Conservation (phyloP, 1,140 invertebrate species). For the Chelonus insularis region DNA sequence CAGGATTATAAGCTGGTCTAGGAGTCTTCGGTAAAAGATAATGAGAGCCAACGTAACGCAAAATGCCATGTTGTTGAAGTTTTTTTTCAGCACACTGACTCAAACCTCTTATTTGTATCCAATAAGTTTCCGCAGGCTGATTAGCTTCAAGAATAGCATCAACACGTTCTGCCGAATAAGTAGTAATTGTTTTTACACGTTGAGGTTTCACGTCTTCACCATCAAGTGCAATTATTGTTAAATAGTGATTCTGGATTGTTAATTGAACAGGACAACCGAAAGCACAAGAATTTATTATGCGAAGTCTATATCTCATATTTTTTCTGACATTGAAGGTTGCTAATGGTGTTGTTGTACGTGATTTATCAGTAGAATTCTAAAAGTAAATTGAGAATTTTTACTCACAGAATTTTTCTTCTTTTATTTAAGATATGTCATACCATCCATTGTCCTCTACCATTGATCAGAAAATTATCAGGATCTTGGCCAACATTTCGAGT, state of each 20-base stretch:
- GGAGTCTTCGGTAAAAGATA: background rate
- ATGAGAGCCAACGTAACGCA: constrained; percentile 47
- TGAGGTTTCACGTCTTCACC: constrained; percentile 37
- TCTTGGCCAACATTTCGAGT: constrained; percentile 59
- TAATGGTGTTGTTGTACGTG: constrained; percentile 29
- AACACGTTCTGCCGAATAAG: constrained; percentile 56
- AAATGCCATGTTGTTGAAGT: constrained; percentile 56
- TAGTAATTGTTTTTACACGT: constrained; percentile 14
- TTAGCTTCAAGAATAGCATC: constrained; percentile 58
- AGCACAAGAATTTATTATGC: constrained; percentile 60
- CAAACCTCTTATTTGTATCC: constrained; percentile 54
- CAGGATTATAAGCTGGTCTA: constrained; percentile 4
- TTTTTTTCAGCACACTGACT: constrained; percentile 52
- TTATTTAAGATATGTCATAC: too few relatives aligned
- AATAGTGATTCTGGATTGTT: constrained; percentile 59
- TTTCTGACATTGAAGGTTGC: constrained; percentile 37
- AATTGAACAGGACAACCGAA: constrained; percentile 59
- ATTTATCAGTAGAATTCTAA: background rate
- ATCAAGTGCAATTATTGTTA: constrained; percentile 61
- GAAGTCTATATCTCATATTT: constrained; percentile 57
- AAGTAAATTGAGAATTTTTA: background rate
- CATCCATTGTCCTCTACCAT: constrained; percentile 24
- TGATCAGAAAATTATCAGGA: constrained; percentile 26
- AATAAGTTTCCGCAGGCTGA: constrained; percentile 50
- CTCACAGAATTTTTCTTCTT: too few relatives aligned